A percentile compares a stretch with the other conserved stretches of the same genome.
Evolutionary conservation across 92 coral and sea anemone species (phyloP).

Genomic region (Paragorgia papillata): DNA sequence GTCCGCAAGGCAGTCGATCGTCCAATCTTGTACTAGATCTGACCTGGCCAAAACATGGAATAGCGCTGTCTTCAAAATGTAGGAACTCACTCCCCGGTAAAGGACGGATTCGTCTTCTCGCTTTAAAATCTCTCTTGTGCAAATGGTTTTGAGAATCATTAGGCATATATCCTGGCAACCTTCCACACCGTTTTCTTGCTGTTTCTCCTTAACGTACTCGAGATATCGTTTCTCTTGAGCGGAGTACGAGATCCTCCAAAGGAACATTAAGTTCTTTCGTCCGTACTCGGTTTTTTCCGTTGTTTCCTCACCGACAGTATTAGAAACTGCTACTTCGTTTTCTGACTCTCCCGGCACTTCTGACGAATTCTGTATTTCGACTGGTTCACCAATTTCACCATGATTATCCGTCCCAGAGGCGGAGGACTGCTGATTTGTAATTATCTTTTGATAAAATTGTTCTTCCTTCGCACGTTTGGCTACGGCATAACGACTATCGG

Average conservation of each 20-base stretch:
- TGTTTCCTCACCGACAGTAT: too few relatives aligned
- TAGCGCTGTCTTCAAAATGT: constrained; percentile 27
- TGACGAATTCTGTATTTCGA: background rate
- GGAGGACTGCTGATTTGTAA: background rate
- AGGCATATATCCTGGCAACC: constrained; percentile 37
- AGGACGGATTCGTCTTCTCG: background rate
- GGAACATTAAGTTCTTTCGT: background rate
- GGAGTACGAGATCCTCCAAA: constrained; percentile 38
- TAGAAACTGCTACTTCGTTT: background rate
- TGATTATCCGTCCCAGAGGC: background rate
- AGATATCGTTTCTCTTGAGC: constrained; percentile 25
- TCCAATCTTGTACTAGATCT: constrained; percentile 29
- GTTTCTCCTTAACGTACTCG: constrained; percentile 18
- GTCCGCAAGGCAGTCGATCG: constrained; percentile 18
- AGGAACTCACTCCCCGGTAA: constrained; percentile 17
- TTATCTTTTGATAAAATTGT: background rate
- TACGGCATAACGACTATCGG: constrained; percentile 33
- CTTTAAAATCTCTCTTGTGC: constrained; percentile 13
- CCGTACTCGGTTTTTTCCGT: background rate
- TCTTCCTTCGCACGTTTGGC: constrained; percentile 20
- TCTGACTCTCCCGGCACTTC: background rate
- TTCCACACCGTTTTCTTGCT: background rate
- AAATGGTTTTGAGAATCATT: constrained; percentile 23
- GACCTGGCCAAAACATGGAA: constrained; percentile 11
- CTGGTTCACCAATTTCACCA: background rate